Evolutionary conservation across 2,888 invertebrate genomes (phyloP).

Genomic region (Hedya salicella): DNA sequence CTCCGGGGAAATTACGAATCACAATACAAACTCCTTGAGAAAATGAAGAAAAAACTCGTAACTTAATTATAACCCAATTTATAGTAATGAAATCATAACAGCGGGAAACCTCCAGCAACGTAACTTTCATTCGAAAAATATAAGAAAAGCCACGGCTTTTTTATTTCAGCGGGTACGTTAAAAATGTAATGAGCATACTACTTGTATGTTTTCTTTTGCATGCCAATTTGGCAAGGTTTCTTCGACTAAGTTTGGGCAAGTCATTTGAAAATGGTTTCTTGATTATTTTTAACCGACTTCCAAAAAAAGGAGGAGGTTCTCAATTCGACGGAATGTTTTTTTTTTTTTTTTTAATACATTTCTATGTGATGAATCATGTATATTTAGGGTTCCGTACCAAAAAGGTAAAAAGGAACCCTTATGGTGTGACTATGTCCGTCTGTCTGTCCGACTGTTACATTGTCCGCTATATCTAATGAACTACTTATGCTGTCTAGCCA

Average conservation of each 20-base stretch:
- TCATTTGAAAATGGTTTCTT: background rate
- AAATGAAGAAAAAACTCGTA: slow-evolving; percentile 48
- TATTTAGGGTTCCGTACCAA: too few relatives aligned
- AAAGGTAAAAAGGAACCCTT: too few relatives aligned
- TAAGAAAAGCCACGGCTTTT: slow-evolving; percentile 1
- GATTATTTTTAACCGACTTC: background rate
- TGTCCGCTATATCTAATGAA: too few relatives aligned
- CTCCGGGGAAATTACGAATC: slow-evolving; percentile 28
- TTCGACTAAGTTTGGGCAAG: background rate
- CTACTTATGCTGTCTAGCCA: too few relatives aligned
- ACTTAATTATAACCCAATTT: slow-evolving; percentile 60
- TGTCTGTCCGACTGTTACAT: too few relatives aligned
- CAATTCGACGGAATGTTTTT: too few relatives aligned
- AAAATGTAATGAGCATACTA: slow-evolving; percentile 29
- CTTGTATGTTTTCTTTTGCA: slow-evolving; percentile 1
- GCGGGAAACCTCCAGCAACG: slow-evolving; percentile 39
- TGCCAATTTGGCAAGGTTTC: slow-evolving; percentile 7
- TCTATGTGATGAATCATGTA: too few relatives aligned
- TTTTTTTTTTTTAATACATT: too few relatives aligned
- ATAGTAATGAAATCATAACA: slow-evolving; percentile 59
- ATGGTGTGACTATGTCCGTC: too few relatives aligned
- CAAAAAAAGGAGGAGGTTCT: too few relatives aligned
- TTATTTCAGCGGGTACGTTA: slow-evolving; percentile 9
- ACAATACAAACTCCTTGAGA: slow-evolving; percentile 32
- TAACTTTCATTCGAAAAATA: slow-evolving; percentile 29